These are phyloP conservation scores for Zaprionus ornatus DNA, from an alignment of 1,140 invertebrate genomes.

Conservation along the genomic window DNA sequence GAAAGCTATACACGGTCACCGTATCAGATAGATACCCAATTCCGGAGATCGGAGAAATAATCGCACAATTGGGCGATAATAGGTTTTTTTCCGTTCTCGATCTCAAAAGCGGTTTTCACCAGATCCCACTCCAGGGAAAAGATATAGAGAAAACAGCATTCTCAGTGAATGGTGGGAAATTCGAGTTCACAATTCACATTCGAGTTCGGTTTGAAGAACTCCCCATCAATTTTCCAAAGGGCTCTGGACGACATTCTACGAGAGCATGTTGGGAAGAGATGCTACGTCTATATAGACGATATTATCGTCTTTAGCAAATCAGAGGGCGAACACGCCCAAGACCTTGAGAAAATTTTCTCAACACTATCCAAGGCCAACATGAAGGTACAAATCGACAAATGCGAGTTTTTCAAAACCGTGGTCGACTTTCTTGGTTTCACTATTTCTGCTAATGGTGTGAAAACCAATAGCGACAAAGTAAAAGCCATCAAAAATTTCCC, in stretches of 20 bases:
- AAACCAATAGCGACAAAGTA: not conserved
- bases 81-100: not conserved
- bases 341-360: constrained; percentile 16
- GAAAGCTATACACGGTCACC: not conserved
- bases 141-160: not conserved
- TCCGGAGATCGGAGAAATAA: too few species aligned
- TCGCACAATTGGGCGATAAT: too few species aligned
- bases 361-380: constrained; percentile 64
- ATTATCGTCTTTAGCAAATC: not conserved
- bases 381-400: constrained; percentile 10
- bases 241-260: not conserved
- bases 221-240: too few species aligned
- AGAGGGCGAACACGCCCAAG: not conserved
- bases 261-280: not conserved
- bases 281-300: not conserved
- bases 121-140: not conserved
- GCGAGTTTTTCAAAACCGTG: constrained; percentile 5
- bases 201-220: too few species aligned
- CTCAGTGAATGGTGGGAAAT: not conserved
- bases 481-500: not conserved
- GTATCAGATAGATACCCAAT: not conserved
- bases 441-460: constrained; percentile 21
- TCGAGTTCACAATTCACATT: not conserved
- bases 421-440: constrained; percentile 36
- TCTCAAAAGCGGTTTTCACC: not conserved